Evolutionary conservation across 2,888 invertebrate species (phyloP), one percentile per base, ranked within the genome.

Genomic region (Thysanoteuthis rhombus): DNA sequence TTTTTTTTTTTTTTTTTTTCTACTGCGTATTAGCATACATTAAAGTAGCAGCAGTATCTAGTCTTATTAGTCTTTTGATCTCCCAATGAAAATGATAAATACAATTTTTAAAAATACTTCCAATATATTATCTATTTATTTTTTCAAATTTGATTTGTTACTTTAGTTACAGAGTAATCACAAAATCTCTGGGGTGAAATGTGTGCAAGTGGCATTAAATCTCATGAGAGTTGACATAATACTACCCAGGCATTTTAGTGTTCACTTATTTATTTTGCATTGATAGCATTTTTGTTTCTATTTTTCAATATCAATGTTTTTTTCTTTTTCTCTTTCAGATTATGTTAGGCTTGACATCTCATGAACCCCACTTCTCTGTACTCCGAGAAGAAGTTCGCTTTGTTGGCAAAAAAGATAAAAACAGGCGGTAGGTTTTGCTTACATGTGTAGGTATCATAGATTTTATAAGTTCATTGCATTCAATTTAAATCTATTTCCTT

Each of bases 291-390:
- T 75, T 6, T 12, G 4, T 36, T 36, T n/a, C 10, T 28, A 25
- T 25, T 58, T 25, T 58, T 45, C 0, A 3, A n/a, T 75, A n/a
- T n/a, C 36, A 42, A 93, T 36, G 8, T 93, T 36, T 38, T 92
- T 39, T 32, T 22, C 45, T 45, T 32, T 45, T n/a, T 40, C 45
- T 5, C 75, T 93, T 93, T 94, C 95, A 97, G 97, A 99, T 99
- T 94, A 99, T 99, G 98, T 97, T 99, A 95, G 99, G 99, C 2
- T 97, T 99, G 95, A 99, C 99, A 96, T 98, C 99, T 0, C 99
- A 99, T 97, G 99, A 99, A 96, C 98, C 99, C 0, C 98, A 99
- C 97, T 99, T 99, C 97, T 98, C 99, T 1, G 97, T 99, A 94
- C 97, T 99, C 2, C 98, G 99, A 95, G 99, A 99, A 97, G 99